Evolutionary conservation across 1,140 invertebrate genomes (phyloP).

Genomic region (Thaumetopoea pityocampa): DNA sequence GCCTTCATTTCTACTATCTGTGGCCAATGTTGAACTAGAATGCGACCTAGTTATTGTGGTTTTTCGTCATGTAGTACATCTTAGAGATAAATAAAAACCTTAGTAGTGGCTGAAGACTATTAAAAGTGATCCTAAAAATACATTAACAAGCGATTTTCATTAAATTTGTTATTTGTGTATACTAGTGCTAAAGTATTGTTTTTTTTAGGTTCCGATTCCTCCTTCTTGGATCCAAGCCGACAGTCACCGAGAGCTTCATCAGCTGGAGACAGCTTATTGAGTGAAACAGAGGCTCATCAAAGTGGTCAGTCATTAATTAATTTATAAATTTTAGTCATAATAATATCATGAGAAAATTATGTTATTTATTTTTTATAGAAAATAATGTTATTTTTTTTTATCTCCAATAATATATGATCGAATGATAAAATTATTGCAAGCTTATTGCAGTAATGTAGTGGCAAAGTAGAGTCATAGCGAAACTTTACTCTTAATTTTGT

Average conservation of each 20-base stretch:
- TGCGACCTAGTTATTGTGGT: too few species aligned
- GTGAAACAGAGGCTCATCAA: slow-evolving; percentile 70
- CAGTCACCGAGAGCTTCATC: slow-evolving; percentile 65
- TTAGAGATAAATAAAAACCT: too few species aligned
- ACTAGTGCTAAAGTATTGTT: slow-evolving; percentile 8
- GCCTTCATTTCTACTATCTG: too few species aligned
- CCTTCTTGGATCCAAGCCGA: slow-evolving; percentile 62
- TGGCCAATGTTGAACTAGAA: too few species aligned
- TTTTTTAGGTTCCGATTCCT: slow-evolving; percentile 60
- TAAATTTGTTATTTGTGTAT: too few species aligned
- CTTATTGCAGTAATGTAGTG: slow-evolving; percentile 58
- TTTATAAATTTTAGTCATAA: neutral
- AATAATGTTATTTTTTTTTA: neutral
- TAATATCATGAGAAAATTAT: too few species aligned
- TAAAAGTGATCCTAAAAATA: too few species aligned
- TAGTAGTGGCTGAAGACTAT: too few species aligned
- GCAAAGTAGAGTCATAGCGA: slow-evolving; percentile 74
- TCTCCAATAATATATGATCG: slow-evolving; percentile 8
- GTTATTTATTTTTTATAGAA: too few species aligned
- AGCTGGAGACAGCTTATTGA: slow-evolving; percentile 62
- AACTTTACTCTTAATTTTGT: slow-evolving; percentile 68
- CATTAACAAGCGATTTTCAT: too few species aligned
- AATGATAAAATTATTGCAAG: slow-evolving; percentile 30
- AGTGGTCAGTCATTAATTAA: slow-evolving; percentile 51
- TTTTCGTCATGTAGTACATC: too few species aligned